A percentile compares a stretch with the other conserved stretches of the same genome.
phyloP scores from a whole-genome alignment of 92 coral and sea anemone species.

The Parazoanthus atlanticus region DNA sequence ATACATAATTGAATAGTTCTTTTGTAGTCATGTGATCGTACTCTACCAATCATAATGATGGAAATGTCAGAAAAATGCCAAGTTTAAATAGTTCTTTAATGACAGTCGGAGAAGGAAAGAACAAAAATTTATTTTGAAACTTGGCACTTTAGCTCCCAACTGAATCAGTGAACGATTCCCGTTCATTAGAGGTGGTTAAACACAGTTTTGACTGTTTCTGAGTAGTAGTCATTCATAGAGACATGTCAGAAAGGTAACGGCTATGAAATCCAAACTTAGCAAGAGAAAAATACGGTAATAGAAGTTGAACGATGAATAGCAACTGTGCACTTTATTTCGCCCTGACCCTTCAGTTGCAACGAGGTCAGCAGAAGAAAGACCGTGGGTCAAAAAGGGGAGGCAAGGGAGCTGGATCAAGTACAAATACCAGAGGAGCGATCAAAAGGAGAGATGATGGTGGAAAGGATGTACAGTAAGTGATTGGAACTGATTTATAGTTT shows the following conservation, averaged over 20 bases:
- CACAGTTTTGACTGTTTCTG: neutral
- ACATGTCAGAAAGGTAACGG: too few species aligned
- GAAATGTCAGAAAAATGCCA: too few species aligned
- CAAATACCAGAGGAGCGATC: neutral
- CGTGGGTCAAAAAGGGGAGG: neutral
- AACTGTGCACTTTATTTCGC: neutral
- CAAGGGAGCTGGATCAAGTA: neutral
- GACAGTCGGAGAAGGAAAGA: neutral
- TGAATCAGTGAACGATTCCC: neutral
- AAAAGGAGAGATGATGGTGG: neutral
- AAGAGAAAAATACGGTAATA: too few species aligned
- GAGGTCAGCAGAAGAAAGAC: neutral
- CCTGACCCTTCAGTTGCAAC: neutral
- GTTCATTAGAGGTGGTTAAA: neutral
- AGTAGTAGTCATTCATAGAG: too few species aligned
- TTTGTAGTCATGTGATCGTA: too few species aligned
- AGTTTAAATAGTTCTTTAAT: neutral
- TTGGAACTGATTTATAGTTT: neutral
- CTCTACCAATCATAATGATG: too few species aligned
- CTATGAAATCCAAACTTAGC: too few species aligned
- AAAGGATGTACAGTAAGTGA: conserved; percentile 9
- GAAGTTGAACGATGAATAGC: too few species aligned
- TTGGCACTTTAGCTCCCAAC: neutral
- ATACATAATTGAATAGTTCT: too few species aligned
- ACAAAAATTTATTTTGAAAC: neutral